Evolutionary conservation across 2,888 invertebrate species (phyloP).

Genomic region (Standfussiana lucernea): DNA sequence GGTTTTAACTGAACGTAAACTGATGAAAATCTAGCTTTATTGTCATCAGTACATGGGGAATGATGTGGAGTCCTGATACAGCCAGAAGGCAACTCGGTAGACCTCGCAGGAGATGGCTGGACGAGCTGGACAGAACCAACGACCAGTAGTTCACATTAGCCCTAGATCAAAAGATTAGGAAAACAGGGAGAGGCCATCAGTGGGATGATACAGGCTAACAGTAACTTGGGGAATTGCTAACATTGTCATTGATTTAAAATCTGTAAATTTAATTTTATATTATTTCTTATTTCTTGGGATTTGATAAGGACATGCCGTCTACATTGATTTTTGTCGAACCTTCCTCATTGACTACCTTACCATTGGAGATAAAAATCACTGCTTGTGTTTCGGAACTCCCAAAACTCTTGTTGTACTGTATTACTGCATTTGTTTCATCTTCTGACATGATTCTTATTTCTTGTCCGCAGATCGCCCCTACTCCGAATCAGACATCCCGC

Average conservation of each 20-base stretch:
- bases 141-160: too few relatives aligned
- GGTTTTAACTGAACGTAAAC: neutral
- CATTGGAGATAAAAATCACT: neutral
- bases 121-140: too few relatives aligned
- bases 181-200: too few relatives aligned
- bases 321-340: neutral
- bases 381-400: neutral
- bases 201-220: too few relatives aligned
- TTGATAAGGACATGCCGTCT: neutral
- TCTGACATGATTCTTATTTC: neutral
- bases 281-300: neutral
- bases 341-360: neutral
- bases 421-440: neutral
- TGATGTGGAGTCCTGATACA: too few relatives aligned
- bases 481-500: constrained; percentile 85
- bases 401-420: neutral
- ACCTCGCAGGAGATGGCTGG: too few relatives aligned
- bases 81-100: too few relatives aligned
- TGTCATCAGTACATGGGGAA: neutral
- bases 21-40: rapidly evolving
- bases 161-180: too few relatives aligned
- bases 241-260: neutral
- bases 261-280: neutral
- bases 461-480: constrained; percentile 84
- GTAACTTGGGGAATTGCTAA: too few relatives aligned